A percentile compares a stretch with the other conserved stretches of the same genome.
Conservation (phyloP, 2,797 vertebrate species). For the Sebastes oblongus region DNA sequence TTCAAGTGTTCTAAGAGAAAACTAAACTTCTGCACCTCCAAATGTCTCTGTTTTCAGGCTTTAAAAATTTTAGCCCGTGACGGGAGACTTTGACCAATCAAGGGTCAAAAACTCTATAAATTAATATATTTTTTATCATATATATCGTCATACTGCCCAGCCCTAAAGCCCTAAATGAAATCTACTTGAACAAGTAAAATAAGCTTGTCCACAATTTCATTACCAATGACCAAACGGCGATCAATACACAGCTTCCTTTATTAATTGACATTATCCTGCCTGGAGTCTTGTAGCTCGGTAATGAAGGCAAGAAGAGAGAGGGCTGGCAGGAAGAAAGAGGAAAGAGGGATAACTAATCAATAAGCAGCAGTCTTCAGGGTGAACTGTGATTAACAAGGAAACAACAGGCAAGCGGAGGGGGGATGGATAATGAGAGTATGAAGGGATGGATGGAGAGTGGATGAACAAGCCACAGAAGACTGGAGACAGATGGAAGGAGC, state of each 20-base stretch:
- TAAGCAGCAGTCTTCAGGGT: background rate
- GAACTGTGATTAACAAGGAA: conserved; percentile 22
- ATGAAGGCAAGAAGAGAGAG: background rate
- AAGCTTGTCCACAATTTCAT: background rate
- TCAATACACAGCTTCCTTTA: conserved; percentile 14
- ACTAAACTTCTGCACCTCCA: too few species aligned
- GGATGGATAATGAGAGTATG: background rate
- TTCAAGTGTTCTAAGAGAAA: too few species aligned
- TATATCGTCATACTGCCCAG: too few species aligned
- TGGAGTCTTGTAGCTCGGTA: background rate
- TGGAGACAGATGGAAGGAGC: conserved; percentile 46
- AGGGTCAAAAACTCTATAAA: too few species aligned
- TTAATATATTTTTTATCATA: too few species aligned
- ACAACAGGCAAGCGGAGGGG: background rate
- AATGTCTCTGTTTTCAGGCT: too few species aligned
- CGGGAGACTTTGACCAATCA: too few species aligned
- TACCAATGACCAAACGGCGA: background rate
- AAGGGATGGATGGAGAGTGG: background rate
- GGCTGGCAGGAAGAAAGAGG: background rate
- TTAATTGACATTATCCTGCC: conserved; percentile 9
- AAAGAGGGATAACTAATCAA: conserved; percentile 19
- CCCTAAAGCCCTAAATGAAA: background rate
- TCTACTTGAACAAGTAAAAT: background rate
- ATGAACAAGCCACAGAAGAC: conserved; percentile 17
- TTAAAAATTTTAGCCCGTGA: too few species aligned